Evolutionary conservation across 92 coral and sea anemone genomes (phyloP).

Genomic region (Desmophyllum pertusum): DNA sequence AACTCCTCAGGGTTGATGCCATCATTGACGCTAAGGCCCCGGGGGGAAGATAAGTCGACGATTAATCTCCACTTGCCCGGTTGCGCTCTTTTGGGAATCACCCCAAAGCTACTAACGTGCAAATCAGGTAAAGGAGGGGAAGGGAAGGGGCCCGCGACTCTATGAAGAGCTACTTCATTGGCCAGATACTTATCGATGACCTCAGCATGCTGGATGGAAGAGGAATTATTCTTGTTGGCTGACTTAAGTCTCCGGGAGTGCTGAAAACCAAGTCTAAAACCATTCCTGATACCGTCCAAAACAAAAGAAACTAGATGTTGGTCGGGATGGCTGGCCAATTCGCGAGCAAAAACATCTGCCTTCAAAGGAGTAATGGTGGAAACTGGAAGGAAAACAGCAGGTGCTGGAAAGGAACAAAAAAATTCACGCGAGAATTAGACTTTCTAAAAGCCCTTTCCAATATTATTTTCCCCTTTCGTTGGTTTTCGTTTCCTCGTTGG

Average conservation of each 20-base stretch:
- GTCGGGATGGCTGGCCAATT: conserved; percentile 24
- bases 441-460: neutral
- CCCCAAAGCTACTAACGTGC: conserved; percentile 47
- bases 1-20: conserved; percentile 16
- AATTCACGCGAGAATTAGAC: neutral
- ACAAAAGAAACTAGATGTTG: conserved; percentile 6
- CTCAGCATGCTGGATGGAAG: conserved; percentile 14
- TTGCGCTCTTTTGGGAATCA: conserved; percentile 33
- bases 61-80: conserved; percentile 51
- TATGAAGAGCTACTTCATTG: conserved; percentile 8
- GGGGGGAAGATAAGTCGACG: conserved; percentile 30
- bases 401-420: neutral
- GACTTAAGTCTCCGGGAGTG: conserved; percentile 19
- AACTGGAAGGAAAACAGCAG: neutral
- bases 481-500: too few relatives aligned
- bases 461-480: too few relatives aligned
- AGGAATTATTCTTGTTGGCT: conserved; percentile 5
- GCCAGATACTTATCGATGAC: conserved; percentile 33
- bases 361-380: neutral
- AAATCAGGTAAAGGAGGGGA: conserved; percentile 11
- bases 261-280: conserved; percentile 11
- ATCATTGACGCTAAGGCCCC: conserved; percentile 44
- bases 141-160: conserved; percentile 40
- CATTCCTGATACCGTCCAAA: conserved; percentile 22
- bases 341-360: neutral